Percentiles rank a stretch among this genome's conserved stretches.
These are phyloP conservation scores for Lota lota DNA, from an alignment of 2,113 vertebrate genomes.

Conservation along the genomic window DNA sequence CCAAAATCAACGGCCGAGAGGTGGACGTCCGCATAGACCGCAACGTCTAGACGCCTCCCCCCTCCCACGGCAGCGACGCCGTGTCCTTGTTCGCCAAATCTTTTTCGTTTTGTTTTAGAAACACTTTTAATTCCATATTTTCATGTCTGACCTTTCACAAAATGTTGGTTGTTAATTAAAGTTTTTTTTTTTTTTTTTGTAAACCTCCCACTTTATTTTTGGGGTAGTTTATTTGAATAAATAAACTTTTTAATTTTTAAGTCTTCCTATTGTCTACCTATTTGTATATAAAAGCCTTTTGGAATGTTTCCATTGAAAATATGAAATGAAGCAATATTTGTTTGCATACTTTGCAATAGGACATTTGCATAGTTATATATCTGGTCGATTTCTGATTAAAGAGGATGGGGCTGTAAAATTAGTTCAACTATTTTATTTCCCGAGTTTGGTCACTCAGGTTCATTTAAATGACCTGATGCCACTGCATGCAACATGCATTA, in stretches of 20 bases:
- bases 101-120: slow-evolving; percentile 90
- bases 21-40: slow-evolving; percentile 97
- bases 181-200: slow-evolving; percentile 85
- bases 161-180: slow-evolving; percentile 81
- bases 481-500: too few relatives aligned
- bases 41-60: slow-evolving; percentile 81
- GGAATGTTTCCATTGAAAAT: slow-evolving; percentile 5
- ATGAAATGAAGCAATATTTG: not conserved
- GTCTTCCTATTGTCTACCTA: slow-evolving; percentile 31
- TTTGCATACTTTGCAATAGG: too few relatives aligned
- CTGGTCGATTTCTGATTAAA: too few relatives aligned
- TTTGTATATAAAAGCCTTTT: slow-evolving; percentile 22
- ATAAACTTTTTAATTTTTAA: slow-evolving; percentile 92
- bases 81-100: slow-evolving; percentile 43
- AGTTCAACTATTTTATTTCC: slow-evolving; percentile 42
- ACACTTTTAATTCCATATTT: slow-evolving; percentile 79
- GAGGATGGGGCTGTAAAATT: too few relatives aligned
- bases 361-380: too few relatives aligned
- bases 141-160: slow-evolving; percentile 31
- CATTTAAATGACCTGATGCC: slow-evolving; percentile 4
- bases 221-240: slow-evolving; percentile 89
- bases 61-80: slow-evolving; percentile 42
- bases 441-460: slow-evolving; percentile 6
- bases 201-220: slow-evolving; percentile 78
- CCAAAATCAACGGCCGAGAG: slow-evolving; percentile 97